Evolutionary conservation across 2,797 vertebrate genomes (phyloP).

Genomic region (Halcyon smyrnensis): DNA sequence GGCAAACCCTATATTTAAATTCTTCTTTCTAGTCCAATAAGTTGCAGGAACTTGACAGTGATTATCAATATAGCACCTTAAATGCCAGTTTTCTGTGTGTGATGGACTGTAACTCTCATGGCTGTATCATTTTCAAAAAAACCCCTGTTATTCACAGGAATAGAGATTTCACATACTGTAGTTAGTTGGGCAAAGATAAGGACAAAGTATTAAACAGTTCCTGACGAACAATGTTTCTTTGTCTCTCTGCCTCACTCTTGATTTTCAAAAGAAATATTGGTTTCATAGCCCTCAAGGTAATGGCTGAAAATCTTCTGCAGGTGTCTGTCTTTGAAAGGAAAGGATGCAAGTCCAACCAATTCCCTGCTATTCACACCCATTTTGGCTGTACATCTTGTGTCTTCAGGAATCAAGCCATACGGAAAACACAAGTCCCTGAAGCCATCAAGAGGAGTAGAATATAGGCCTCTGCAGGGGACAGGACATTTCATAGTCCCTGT

Average conservation of each 20-base stretch:
- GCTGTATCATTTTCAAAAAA: background rate
- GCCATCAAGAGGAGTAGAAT: background rate
- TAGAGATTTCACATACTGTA: background rate
- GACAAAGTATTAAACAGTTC: background rate
- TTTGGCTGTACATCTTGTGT: background rate
- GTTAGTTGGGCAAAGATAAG: background rate
- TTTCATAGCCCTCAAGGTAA: background rate
- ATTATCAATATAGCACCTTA: background rate
- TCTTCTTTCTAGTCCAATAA: background rate
- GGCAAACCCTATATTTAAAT: background rate
- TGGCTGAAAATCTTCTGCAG: background rate
- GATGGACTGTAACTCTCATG: background rate
- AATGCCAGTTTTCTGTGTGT: background rate
- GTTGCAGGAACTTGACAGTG: background rate
- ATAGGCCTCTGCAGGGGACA: background rate
- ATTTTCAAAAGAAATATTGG: background rate
- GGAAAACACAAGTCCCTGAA: background rate
- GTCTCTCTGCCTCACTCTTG: background rate
- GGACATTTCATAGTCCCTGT: fast-evolving
- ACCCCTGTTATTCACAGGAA: background rate
- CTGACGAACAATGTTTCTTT: background rate
- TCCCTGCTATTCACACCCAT: background rate
- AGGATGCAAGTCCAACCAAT: background rate
- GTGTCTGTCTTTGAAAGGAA: background rate
- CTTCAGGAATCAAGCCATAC: background rate